Conservation (phyloP, 92 coral and sea anemone genomes). For the Bergia puertoricense region DNA sequence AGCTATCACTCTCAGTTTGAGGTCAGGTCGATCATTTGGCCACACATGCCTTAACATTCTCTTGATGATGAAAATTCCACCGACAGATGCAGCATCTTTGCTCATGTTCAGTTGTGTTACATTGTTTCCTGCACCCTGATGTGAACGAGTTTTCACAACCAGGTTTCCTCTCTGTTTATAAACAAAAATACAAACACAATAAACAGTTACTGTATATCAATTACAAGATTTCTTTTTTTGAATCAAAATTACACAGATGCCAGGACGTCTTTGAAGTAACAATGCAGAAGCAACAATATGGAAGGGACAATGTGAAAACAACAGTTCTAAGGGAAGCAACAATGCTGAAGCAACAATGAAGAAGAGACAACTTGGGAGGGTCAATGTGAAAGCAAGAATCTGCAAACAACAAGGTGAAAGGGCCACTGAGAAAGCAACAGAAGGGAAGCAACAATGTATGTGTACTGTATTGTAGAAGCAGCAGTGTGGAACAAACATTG, state of each 20-base stretch:
- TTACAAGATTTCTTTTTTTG: no score
- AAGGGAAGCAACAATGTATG: no score
- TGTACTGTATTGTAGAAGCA: no score
- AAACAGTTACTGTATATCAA: no score
- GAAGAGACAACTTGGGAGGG: no score
- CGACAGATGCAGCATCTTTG: slow-evolving; percentile 52
- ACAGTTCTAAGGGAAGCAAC: not conserved
- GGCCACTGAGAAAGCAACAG: no score
- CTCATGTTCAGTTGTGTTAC: slow-evolving; percentile 62
- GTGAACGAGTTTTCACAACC: slow-evolving; percentile 43
- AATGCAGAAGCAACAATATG: not conserved
- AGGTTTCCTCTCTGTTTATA: slow-evolving; percentile 35
- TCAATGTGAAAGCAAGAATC: no score
- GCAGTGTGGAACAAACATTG: no score
- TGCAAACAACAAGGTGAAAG: no score
- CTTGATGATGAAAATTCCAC: slow-evolving; percentile 65
- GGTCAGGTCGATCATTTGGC: slow-evolving; percentile 95
- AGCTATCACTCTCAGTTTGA: slow-evolving; percentile 84
- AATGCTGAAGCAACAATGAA: not conserved
- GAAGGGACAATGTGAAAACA: not conserved
- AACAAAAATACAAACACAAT: not conserved
- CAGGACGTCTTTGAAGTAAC: not conserved
- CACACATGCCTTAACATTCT: slow-evolving; percentile 97
- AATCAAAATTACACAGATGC: no score
- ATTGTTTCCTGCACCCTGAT: slow-evolving; percentile 53